phyloP scores from a whole-genome alignment of 2,888 invertebrate genomes.

The Trichopria drosophilae region DNA sequence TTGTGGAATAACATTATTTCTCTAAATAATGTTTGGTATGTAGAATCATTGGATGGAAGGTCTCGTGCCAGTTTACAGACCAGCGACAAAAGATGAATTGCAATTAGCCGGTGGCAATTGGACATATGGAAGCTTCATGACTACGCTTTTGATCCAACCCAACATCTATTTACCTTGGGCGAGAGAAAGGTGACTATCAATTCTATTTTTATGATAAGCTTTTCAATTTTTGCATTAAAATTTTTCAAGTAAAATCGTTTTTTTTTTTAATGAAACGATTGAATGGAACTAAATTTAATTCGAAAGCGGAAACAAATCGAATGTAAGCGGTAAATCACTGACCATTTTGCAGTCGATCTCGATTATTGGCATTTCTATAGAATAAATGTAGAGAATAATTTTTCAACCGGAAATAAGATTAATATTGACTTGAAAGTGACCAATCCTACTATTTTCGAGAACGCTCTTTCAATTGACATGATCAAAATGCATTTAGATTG shows the following conservation, averaged over 20 bases:
- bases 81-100: conserved; percentile 74
- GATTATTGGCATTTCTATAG: no score
- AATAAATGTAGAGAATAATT: no score
- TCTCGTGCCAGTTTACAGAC: conserved; percentile 74
- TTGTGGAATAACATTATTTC: no score
- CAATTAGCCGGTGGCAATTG: conserved; percentile 72
- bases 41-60: conserved; percentile 79
- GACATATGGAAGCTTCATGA: conserved; percentile 82
- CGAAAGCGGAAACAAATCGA: no score
- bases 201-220: conserved; percentile 28
- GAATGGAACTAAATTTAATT: neutral
- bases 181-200: conserved; percentile 68
- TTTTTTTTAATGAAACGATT: neutral
- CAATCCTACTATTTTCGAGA: no score
- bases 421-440: no score
- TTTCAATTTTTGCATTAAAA: neutral
- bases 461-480: no score
- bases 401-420: no score
- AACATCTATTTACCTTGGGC: conserved; percentile 79
- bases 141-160: conserved; percentile 77
- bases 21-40: no score
- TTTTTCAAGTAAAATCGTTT: conserved; percentile 7
- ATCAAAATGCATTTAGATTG: no score
- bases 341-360: no score
- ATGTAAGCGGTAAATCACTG: no score